These are phyloP conservation scores for Ciconia boyciana DNA, from an alignment of 2,113 vertebrate genomes.

Conservation along the genomic window DNA sequence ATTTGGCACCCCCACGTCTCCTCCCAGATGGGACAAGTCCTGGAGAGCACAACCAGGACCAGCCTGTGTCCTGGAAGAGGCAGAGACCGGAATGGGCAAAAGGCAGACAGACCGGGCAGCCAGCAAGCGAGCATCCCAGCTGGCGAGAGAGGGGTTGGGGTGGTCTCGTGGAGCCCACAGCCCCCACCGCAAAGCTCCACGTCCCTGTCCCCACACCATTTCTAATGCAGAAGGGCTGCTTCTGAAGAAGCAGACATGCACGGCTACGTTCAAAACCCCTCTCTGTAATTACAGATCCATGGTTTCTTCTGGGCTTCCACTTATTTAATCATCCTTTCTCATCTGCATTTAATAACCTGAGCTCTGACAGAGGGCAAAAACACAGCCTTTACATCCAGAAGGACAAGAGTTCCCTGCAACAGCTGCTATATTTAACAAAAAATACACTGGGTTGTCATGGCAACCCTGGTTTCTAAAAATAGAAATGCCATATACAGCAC, in stretches of 20 bases:
- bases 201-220: not conserved
- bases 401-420: constrained; percentile 47
- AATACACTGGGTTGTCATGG: constrained; percentile 53
- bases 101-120: not conserved
- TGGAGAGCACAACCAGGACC: not conserved
- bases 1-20: rapidly evolving
- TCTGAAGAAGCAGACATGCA: not conserved
- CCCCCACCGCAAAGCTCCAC: not conserved
- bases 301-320: not conserved
- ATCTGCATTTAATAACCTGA: not conserved
- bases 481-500: constrained; percentile 15
- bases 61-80: not conserved
- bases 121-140: not conserved
- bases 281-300: not conserved
- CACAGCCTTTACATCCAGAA: constrained; percentile 23
- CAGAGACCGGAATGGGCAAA: not conserved
- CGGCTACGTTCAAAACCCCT: not conserved
- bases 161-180: not conserved
- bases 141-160: not conserved
- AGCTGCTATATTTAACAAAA: constrained; percentile 70
- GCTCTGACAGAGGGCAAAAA: constrained; percentile 10
- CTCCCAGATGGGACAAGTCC: too few species aligned
- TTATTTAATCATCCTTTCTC: not conserved
- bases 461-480: constrained; percentile 69
- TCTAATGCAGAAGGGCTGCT: not conserved